phyloP scores from a whole-genome alignment of 2,888 invertebrate genomes.

The Lamellibrachia columna region DNA sequence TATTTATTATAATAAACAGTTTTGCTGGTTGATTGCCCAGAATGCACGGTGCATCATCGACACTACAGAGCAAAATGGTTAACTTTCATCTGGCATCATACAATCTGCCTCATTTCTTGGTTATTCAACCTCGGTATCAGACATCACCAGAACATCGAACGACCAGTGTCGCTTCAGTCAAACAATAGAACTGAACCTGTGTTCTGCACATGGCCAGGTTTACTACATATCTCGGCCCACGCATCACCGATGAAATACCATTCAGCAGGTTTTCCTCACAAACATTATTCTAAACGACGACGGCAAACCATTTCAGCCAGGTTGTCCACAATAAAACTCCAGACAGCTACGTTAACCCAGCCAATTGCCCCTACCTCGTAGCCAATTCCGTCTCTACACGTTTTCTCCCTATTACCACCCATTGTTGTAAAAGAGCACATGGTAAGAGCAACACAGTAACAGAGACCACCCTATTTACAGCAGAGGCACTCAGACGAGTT shows the following conservation, averaged over 20 bases:
- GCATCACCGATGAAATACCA: neutral
- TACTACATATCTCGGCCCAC: neutral
- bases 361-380: neutral
- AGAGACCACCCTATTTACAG: neutral
- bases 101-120: neutral
- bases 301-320: neutral
- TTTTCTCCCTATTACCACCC: neutral
- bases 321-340: neutral
- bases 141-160: neutral
- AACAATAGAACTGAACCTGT: neutral
- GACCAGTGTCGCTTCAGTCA: neutral
- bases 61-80: neutral
- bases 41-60: neutral
- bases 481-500: neutral
- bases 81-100: neutral
- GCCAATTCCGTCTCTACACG: neutral
- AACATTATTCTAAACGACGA: neutral
- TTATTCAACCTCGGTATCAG: neutral
- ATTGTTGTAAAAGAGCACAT: neutral
- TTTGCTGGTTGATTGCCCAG: neutral
- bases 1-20: conserved; percentile 3
- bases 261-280: conserved; percentile 2
- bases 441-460: neutral
- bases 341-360: neutral
- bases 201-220: neutral